Conservation (phyloP, 2,797 vertebrate genomes). For the Austrolebias charrua region DNA sequence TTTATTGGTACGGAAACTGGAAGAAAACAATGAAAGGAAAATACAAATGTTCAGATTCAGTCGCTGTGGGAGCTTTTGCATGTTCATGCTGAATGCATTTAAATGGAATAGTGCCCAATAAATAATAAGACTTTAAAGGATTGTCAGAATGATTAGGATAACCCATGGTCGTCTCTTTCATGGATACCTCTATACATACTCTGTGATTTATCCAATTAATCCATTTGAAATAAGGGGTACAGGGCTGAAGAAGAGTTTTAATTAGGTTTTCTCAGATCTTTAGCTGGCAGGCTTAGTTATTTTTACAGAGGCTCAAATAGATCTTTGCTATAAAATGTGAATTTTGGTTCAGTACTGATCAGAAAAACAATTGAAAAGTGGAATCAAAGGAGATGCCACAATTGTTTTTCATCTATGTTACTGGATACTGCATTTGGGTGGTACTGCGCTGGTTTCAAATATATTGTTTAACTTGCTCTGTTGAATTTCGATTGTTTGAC, state of each 20-base stretch:
- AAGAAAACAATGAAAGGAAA: conserved; percentile 28
- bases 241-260: conserved; percentile 45
- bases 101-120: conserved; percentile 27
- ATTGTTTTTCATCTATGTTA: conserved; percentile 12
- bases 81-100: conserved; percentile 11
- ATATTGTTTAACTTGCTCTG: background rate
- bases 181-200: conserved; percentile 29
- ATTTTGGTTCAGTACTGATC: too few species aligned
- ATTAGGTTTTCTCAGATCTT: conserved; percentile 48
- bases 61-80: conserved; percentile 11
- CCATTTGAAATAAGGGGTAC: conserved; percentile 56
- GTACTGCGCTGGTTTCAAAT: conserved; percentile 4
- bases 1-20: conserved; percentile 97
- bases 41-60: conserved; percentile 23
- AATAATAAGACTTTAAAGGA: conserved; percentile 34
- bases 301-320: conserved; percentile 47
- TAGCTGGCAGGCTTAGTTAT: conserved; percentile 23
- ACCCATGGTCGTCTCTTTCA: conserved; percentile 41
- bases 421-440: background rate
- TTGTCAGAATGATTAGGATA: conserved; percentile 32
- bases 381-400: background rate
- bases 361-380: conserved; percentile 19
- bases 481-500: background rate
- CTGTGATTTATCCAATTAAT: conserved; percentile 68
- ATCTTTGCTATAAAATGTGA: conserved; percentile 26